Conservation (phyloP, 2,113 vertebrate species). For the Amphiprion ocellaris region DNA sequence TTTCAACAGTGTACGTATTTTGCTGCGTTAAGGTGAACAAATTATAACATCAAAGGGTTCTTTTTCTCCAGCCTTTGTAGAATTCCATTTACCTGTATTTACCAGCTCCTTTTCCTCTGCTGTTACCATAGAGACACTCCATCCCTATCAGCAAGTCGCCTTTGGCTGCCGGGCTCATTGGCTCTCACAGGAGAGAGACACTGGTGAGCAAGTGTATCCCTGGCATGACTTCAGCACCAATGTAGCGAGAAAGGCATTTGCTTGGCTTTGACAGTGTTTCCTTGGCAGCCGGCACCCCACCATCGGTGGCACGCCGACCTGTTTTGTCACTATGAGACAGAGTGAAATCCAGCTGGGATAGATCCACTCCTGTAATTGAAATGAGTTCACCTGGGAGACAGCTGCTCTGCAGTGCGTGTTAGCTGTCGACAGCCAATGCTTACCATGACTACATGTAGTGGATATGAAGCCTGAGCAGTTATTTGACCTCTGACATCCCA, state of each 20-base stretch:
- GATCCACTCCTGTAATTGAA: conserved; percentile 79
- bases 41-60: conserved; percentile 56
- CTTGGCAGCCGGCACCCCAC: conserved; percentile 69
- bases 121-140: conserved; percentile 88
- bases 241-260: conserved; percentile 63
- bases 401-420: conserved; percentile 62
- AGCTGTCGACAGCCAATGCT: conserved; percentile 62
- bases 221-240: conserved; percentile 63
- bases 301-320: conserved; percentile 51
- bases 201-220: conserved; percentile 76
- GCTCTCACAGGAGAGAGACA: conserved; percentile 73
- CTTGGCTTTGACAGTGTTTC: conserved; percentile 68
- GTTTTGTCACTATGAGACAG: conserved; percentile 73
- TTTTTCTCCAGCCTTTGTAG: conserved; percentile 67
- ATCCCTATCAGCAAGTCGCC: conserved; percentile 78
- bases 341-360: conserved; percentile 78
- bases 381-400: conserved; percentile 79
- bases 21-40: conserved; percentile 31
- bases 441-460: conserved; percentile 8
- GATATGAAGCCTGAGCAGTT: conserved; percentile 31
- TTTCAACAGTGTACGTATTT: conserved; percentile 2
- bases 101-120: conserved; percentile 70
- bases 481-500: not conserved
- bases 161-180: conserved; percentile 80
- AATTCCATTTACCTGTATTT: conserved; percentile 84